phyloP scores from a whole-genome alignment of 1,140 invertebrate genomes.

The Aricia agestis region DNA sequence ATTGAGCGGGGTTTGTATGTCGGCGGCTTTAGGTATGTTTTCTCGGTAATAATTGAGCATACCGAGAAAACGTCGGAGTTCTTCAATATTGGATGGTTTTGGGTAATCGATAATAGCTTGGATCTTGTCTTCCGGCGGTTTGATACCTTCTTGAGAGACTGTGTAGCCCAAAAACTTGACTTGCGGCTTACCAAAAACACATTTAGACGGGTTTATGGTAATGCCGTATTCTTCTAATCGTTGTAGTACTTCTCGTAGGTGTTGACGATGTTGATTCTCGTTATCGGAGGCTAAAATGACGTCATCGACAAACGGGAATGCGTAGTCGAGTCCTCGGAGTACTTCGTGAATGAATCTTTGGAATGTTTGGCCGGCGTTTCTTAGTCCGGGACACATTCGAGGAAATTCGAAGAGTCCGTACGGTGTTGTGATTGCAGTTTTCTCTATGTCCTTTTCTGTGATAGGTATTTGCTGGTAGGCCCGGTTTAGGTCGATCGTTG shows the following conservation, averaged over 20 bases:
- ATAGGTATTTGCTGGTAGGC: no score
- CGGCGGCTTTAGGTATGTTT: slow-evolving; percentile 20
- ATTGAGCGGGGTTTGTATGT: neutral
- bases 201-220: slow-evolving; percentile 24
- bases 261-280: no score
- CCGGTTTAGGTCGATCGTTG: no score
- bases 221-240: slow-evolving; percentile 30
- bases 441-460: no score
- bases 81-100: slow-evolving; percentile 9
- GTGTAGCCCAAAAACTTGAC: slow-evolving; percentile 31
- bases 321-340: no score
- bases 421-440: no score
- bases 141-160: slow-evolving; percentile 17
- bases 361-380: no score
- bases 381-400: no score
- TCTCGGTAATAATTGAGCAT: slow-evolving; percentile 25
- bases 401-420: no score
- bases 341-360: no score
- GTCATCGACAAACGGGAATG: no score
- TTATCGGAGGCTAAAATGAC: no score
- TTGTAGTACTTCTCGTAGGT: neutral
- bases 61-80: slow-evolving; percentile 13
- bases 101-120: slow-evolving; percentile 24
- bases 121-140: neutral
- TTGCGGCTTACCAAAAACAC: slow-evolving; percentile 22